phyloP scores from a whole-genome alignment of 2,888 invertebrate species.

The Diarsia mendica region DNA sequence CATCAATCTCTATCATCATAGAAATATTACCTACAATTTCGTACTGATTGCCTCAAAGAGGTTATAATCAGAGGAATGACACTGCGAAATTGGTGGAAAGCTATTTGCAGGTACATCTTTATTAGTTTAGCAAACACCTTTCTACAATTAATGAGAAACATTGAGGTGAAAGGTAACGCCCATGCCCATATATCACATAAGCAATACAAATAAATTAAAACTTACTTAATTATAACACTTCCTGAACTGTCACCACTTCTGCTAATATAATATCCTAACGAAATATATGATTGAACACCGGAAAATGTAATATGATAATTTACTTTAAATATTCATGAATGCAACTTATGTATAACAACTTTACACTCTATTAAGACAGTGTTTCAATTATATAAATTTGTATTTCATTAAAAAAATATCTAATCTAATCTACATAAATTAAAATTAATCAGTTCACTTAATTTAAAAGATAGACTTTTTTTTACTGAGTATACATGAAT shows the following conservation, averaged over 20 bases:
- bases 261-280: neutral
- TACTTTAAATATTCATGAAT: slow-evolving; percentile 27
- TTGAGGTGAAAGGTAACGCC: neutral
- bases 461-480: neutral
- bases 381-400: neutral
- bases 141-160: slow-evolving; percentile 10
- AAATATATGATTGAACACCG: slow-evolving; percentile 10
- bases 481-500: neutral
- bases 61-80: slow-evolving; percentile 6
- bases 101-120: neutral
- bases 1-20: neutral
- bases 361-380: neutral
- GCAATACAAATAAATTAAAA: neutral
- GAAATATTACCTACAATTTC: slow-evolving; percentile 5
- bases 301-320: slow-evolving; percentile 14
- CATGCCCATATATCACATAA: neutral
- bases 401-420: slow-evolving; percentile 1
- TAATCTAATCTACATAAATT: neutral
- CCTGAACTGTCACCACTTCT: neutral
- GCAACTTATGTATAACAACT: slow-evolving; percentile 5
- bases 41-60: neutral
- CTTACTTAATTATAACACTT: neutral
- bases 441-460: neutral
- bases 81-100: slow-evolving; percentile 33
- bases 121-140: slow-evolving; percentile 1